These are phyloP conservation scores for Ceratitis capitata DNA, from an alignment of 1,140 invertebrate species.

Conservation along the genomic window DNA sequence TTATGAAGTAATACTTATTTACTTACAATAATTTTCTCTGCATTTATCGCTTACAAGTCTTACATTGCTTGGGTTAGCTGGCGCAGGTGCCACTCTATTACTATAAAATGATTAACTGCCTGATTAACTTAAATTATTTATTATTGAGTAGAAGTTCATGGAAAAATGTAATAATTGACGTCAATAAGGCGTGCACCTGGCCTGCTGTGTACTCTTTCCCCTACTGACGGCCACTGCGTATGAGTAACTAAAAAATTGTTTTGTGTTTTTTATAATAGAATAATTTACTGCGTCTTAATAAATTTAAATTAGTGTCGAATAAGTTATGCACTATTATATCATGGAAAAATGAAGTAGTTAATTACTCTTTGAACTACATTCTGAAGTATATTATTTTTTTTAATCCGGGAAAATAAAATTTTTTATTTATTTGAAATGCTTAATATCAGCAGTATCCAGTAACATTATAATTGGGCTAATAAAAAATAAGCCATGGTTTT, in stretches of 20 bases:
- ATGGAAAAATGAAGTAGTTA: too few species aligned
- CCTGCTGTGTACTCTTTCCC: too few species aligned
- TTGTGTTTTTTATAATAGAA: background rate
- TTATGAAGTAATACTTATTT: background rate
- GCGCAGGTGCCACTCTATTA: background rate
- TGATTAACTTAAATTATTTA: background rate
- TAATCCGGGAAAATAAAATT: too few species aligned
- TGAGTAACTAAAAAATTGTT: background rate
- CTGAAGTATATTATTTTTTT: too few species aligned
- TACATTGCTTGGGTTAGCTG: background rate
- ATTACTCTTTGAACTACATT: too few species aligned
- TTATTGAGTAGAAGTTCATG: background rate
- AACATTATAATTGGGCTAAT: too few species aligned
- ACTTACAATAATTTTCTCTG: background rate
- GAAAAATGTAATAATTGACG: background rate
- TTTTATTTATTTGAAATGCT: too few species aligned
- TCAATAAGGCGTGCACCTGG: background rate
- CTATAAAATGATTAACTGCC: background rate
- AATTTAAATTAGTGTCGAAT: background rate
- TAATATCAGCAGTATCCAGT: too few species aligned
- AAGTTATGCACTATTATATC: too few species aligned
- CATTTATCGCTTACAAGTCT: background rate
- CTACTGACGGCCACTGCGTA: background rate
- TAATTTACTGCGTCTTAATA: background rate
- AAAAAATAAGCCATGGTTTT: too few species aligned